Conservation (phyloP, 2,888 invertebrate genomes). For the Trissonchulus latispiculum region DNA sequence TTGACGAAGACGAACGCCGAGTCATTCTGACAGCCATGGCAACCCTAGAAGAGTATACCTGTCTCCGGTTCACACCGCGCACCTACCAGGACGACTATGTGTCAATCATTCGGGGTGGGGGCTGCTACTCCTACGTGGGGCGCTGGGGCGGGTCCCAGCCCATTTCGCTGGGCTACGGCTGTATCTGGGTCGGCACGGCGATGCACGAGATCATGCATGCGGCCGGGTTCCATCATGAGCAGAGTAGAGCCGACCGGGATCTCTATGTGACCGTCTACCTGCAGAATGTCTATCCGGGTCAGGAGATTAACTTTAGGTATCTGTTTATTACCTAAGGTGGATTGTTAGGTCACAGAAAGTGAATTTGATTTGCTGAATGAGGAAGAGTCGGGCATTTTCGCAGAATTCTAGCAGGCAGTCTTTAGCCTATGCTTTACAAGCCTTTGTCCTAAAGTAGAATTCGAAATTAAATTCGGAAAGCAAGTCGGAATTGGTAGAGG, state of each 20-base stretch:
- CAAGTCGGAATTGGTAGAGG: no score
- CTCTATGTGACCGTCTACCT: not conserved
- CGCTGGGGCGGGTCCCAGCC: slow-evolving; percentile 16
- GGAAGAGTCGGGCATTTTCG: no score
- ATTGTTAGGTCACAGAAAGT: no score
- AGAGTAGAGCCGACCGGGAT: slow-evolving; percentile 10
- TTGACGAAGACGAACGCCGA: slow-evolving; percentile 11
- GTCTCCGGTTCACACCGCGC: slow-evolving; percentile 6
- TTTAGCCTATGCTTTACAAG: no score
- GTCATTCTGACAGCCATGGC: slow-evolving; percentile 11
- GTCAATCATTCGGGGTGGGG: slow-evolving; percentile 2
- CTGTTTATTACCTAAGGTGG: no score
- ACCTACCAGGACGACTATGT: slow-evolving; percentile 10
- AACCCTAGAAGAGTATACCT: not conserved
- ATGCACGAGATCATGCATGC: slow-evolving; percentile 16
- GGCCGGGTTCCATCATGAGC: slow-evolving; percentile 12
- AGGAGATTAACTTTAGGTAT: slow-evolving; percentile 12
- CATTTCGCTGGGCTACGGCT: slow-evolving; percentile 8
- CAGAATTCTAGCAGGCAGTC: no score
- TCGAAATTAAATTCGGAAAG: no score
- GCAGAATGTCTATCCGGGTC: not conserved
- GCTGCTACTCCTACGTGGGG: slow-evolving; percentile 17
- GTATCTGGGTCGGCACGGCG: slow-evolving; percentile 12
- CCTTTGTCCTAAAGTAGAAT: no score
- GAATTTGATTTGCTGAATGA: no score